phyloP scores from a whole-genome alignment of 2,113 vertebrate species.

The Ammodytes dubius region DNA sequence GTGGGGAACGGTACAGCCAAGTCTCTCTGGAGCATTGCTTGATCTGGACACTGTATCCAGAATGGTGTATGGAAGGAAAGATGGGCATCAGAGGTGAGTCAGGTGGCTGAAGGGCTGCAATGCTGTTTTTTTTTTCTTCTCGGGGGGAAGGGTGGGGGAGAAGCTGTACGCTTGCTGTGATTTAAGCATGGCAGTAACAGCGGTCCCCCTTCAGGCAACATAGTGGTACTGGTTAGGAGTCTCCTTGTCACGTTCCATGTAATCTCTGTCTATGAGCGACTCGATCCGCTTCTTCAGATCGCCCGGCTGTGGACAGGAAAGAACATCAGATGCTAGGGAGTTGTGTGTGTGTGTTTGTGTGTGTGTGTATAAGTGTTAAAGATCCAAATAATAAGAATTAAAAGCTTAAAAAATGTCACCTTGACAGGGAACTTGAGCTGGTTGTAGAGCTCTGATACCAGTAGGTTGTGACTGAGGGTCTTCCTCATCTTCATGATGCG shows the following conservation, averaged over 20 bases:
- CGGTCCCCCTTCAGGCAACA: constrained; percentile 88
- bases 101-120: constrained; percentile 62
- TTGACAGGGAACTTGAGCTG: constrained; percentile 98
- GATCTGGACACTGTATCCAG: constrained; percentile 55
- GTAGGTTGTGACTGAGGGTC: constrained; percentile 92
- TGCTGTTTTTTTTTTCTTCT: constrained; percentile 46
- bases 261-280: constrained; percentile 98
- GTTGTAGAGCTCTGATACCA: constrained; percentile 95
- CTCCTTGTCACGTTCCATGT: constrained; percentile 98
- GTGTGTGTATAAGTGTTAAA: background rate
- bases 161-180: constrained; percentile 65
- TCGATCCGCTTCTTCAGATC: constrained; percentile 98
- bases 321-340: background rate
- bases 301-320: constrained; percentile 86
- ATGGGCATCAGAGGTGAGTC: constrained; percentile 68
- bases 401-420: constrained; percentile 74
- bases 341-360: background rate
- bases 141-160: background rate
- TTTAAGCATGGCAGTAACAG: constrained; percentile 55
- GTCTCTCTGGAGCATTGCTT: constrained; percentile 60
- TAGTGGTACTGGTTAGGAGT: constrained; percentile 98
- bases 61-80: constrained; percentile 51
- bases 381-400: background rate
- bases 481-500: constrained; percentile 98
- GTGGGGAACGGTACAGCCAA: constrained; percentile 51